These are phyloP conservation scores for Brachionus rotundiformis DNA, from an alignment of 1,140 invertebrate species.

Conservation along the genomic window DNA sequence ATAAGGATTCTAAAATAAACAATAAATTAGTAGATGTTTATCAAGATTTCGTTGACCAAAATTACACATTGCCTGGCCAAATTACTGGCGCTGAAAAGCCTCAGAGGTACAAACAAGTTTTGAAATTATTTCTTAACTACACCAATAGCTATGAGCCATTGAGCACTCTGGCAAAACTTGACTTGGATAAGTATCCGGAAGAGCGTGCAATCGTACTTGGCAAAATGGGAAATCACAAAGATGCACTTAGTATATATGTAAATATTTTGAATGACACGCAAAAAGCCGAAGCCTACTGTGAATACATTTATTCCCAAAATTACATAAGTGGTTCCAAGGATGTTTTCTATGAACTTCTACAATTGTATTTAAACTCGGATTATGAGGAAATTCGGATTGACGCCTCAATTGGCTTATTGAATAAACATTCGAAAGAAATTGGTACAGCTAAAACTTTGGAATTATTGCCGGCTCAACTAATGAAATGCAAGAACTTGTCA, in stretches of 20 bases:
- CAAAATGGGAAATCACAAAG: constrained; percentile 80
- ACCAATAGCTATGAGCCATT: constrained; percentile 47
- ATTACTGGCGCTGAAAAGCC: constrained; percentile 52
- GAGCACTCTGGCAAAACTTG: constrained; percentile 22
- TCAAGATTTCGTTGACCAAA: constrained; percentile 58
- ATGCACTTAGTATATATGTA: constrained; percentile 87
- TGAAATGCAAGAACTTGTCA: constrained; percentile 53
- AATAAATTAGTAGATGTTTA: constrained; percentile 74
- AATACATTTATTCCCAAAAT: constrained; percentile 38
- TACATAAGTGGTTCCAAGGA: constrained; percentile 41
- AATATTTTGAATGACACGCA: constrained; percentile 76
- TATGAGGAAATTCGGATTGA: constrained; percentile 35
- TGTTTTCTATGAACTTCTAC: constrained; percentile 25
- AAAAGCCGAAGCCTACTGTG: constrained; percentile 70
- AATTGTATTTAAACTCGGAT: constrained; percentile 33
- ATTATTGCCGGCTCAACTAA: constrained; percentile 54
- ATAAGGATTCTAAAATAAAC: constrained; percentile 81
- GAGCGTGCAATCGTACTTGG: constrained; percentile 89
- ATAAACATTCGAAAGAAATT: constrained; percentile 51
- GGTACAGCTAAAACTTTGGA: constrained; percentile 53
- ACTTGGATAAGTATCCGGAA: constrained; percentile 67
- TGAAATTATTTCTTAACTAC: constrained; percentile 43
- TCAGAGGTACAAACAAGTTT: constrained; percentile 7
- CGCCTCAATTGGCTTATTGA: constrained; percentile 26
- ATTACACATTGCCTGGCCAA: constrained; percentile 58